Percentiles rank a stretch among this genome's conserved stretches.
Conservation (phyloP, 2,797 vertebrate genomes). For the Sebastes iracundus region DNA sequence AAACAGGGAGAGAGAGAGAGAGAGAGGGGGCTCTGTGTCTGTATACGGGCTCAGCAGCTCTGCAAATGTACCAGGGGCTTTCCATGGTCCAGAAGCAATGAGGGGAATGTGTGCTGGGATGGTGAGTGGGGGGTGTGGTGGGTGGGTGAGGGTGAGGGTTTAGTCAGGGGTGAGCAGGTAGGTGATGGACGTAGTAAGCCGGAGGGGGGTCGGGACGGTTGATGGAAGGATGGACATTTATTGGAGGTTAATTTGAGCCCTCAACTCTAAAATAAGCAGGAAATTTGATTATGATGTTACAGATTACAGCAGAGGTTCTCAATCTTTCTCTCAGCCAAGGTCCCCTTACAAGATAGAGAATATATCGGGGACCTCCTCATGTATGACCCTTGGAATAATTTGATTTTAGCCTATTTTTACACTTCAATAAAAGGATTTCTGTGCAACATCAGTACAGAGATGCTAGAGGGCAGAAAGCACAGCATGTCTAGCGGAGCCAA, state of each 20-base stretch:
- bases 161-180: slow-evolving; percentile 45
- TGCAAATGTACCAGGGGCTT: slow-evolving; percentile 76
- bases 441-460: too few species aligned
- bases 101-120: slow-evolving; percentile 62
- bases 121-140: background rate
- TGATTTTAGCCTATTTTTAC: too few species aligned
- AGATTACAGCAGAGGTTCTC: background rate
- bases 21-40: slow-evolving; percentile 50
- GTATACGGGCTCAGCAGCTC: slow-evolving; percentile 64
- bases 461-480: too few species aligned
- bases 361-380: too few species aligned
- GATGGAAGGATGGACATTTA: background rate
- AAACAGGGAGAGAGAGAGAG: slow-evolving; percentile 49
- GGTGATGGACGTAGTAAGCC: background rate
- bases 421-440: too few species aligned
- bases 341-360: too few species aligned
- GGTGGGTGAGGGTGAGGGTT: slow-evolving; percentile 4
- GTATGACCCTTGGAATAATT: too few species aligned
- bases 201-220: background rate
- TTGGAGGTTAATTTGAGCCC: background rate
- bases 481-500: too few species aligned
- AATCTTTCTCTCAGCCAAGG: too few species aligned
- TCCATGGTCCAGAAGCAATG: slow-evolving; percentile 69
- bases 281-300: background rate
- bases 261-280: background rate